These are phyloP conservation scores for Phaethon lepturus DNA, from an alignment of 2,113 vertebrate genomes.

Conservation along the genomic window DNA sequence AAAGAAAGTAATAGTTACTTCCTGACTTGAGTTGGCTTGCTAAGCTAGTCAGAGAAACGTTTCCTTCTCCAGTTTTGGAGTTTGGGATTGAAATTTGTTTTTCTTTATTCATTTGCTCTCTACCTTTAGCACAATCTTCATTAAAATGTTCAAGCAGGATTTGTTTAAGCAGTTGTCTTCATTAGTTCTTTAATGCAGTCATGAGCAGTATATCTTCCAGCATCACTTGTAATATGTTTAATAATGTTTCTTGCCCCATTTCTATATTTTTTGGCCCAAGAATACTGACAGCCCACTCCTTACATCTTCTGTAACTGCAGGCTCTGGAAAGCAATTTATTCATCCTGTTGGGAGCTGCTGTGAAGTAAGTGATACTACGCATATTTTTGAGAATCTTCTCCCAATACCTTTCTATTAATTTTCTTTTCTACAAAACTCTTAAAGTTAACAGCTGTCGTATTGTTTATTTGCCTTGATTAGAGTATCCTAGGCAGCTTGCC, in stretches of 20 bases:
- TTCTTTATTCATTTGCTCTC: neutral
- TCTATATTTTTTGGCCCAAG: neutral
- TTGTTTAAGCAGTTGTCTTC: neutral
- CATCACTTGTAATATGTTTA: neutral
- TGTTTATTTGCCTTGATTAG: slow-evolving; percentile 22
- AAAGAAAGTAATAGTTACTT: neutral
- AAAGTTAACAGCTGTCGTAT: neutral
- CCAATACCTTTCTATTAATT: neutral
- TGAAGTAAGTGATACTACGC: neutral
- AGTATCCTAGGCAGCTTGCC: neutral
- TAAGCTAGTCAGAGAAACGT: neutral
- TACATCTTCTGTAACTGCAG: neutral
- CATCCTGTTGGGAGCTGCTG: neutral
- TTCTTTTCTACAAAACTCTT: neutral
- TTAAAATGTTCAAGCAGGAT: neutral
- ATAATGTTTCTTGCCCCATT: neutral
- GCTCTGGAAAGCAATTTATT: neutral
- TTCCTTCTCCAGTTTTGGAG: neutral
- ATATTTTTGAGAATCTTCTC: neutral
- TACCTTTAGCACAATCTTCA: neutral
- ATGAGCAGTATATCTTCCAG: neutral
- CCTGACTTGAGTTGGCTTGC: neutral
- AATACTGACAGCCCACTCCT: neutral
- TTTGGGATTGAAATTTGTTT: neutral
- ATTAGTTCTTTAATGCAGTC: neutral